Percentiles rank a stretch among this genome's conserved stretches.
Conservation (phyloP, 2,797 vertebrate genomes). For the Menidia menidia region DNA sequence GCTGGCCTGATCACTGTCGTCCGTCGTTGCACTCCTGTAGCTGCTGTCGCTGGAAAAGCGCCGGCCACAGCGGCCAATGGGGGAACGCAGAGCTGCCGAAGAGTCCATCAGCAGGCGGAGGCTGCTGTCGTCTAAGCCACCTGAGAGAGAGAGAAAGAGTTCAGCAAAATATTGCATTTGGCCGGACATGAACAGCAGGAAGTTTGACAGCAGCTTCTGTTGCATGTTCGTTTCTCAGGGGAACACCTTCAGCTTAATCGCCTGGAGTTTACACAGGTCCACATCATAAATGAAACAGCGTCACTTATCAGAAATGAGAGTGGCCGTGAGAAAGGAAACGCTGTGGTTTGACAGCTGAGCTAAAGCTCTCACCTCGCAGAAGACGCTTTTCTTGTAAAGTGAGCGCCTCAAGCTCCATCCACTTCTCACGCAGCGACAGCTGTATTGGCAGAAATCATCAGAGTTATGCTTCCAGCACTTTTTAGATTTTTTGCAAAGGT, state of each 20-base stretch:
- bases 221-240: constrained; percentile 38
- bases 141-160: constrained; percentile 72
- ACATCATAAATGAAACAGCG: background rate
- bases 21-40: constrained; percentile 85
- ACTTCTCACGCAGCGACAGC: constrained; percentile 88
- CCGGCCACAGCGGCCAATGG: constrained; percentile 37
- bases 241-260: constrained; percentile 45
- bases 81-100: constrained; percentile 40
- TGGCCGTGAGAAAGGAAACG: constrained; percentile 62
- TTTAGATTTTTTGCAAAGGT: background rate
- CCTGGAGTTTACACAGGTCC: constrained; percentile 19
- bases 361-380: constrained; percentile 82
- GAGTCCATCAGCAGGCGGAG: constrained; percentile 68
- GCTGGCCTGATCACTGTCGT: constrained; percentile 86
- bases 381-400: constrained; percentile 89
- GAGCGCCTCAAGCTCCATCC: constrained; percentile 87
- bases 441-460: constrained; percentile 61
- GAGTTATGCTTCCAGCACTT: constrained; percentile 24
- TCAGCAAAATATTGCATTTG: constrained; percentile 21
- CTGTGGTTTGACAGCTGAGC: constrained; percentile 78
- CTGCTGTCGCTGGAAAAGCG: constrained; percentile 93
- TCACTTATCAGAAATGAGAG: constrained; percentile 4
- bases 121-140: constrained; percentile 70
- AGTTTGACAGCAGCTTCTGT: constrained; percentile 18
- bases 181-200: constrained; percentile 40